Evolutionary conservation across 1,140 invertebrate genomes (phyloP).

Genomic region (Caenorhabditis brenneri): DNA sequence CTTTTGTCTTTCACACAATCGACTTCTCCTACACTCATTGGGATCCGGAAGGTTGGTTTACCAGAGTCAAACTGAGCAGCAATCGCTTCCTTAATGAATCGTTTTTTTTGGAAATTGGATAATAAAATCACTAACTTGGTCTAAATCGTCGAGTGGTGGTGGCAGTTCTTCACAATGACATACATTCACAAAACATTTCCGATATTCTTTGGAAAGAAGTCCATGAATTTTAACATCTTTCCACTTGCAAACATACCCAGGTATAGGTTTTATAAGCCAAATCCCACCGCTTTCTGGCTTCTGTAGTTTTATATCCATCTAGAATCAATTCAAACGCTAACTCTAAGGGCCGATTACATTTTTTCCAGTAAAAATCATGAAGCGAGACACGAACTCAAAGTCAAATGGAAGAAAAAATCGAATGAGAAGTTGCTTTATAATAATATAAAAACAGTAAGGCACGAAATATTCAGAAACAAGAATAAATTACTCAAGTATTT

Average conservation of each 20-base stretch:
- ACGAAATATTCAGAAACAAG: not conserved
- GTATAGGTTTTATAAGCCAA: slow-evolving; percentile 30
- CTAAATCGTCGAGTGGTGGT: slow-evolving; percentile 32
- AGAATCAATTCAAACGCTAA: too few relatives aligned
- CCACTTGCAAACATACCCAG: slow-evolving; percentile 47
- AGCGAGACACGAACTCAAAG: too few relatives aligned
- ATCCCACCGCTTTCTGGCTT: not conserved
- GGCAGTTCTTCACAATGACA: slow-evolving; percentile 43
- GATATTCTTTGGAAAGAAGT: not conserved
- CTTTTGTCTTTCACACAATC: slow-evolving; percentile 14
- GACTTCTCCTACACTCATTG: slow-evolving; percentile 32
- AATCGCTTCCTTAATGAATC: not conserved
- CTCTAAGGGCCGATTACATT: too few relatives aligned
- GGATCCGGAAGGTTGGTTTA: not conserved
- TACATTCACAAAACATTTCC: slow-evolving; percentile 39
- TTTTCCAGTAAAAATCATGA: too few relatives aligned
- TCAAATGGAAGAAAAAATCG: too few relatives aligned
- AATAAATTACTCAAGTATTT: slow-evolving; percentile 11
- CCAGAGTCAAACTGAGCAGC: slow-evolving; percentile 7
- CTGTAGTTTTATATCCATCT: slow-evolving; percentile 35
- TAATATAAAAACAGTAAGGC: slow-evolving; percentile 22
- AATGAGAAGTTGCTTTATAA: too few relatives aligned
- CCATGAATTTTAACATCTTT: slow-evolving; percentile 34
- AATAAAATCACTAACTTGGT: not conserved
- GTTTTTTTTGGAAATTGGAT: not conserved